Conservation (phyloP, 2,113 vertebrate species). For the Falco punctatus region DNA sequence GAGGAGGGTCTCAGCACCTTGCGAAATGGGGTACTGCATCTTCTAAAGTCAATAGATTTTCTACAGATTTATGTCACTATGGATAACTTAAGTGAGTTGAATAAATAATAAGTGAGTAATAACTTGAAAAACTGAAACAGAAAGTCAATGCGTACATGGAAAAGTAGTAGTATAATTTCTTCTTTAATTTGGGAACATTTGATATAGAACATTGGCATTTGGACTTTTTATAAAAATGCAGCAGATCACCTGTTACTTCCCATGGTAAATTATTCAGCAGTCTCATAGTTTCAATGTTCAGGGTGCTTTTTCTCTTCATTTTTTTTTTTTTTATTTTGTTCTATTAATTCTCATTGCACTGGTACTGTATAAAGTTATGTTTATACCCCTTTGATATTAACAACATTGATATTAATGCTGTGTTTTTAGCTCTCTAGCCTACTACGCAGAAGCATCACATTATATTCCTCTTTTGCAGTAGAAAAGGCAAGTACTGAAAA, state of each 20-base stretch:
- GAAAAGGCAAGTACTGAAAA: neutral
- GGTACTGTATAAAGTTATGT: neutral
- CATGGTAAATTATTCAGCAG: neutral
- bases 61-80: neutral
- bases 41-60: neutral
- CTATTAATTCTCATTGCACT: neutral
- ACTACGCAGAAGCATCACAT: neutral
- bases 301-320: neutral
- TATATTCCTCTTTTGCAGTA: neutral
- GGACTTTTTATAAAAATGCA: neutral
- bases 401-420: neutral
- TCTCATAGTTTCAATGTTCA: neutral
- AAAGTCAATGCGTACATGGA: neutral
- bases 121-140: neutral
- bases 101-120: no score
- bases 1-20: neutral
- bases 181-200: neutral
- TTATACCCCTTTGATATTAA: neutral
- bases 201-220: neutral
- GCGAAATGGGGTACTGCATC: neutral
- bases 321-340: slow-evolving; percentile 2
- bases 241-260: neutral
- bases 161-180: neutral
- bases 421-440: neutral
- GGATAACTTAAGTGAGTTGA: neutral